Conservation (phyloP, 2,113 vertebrate genomes). For the Silurus asotus region DNA sequence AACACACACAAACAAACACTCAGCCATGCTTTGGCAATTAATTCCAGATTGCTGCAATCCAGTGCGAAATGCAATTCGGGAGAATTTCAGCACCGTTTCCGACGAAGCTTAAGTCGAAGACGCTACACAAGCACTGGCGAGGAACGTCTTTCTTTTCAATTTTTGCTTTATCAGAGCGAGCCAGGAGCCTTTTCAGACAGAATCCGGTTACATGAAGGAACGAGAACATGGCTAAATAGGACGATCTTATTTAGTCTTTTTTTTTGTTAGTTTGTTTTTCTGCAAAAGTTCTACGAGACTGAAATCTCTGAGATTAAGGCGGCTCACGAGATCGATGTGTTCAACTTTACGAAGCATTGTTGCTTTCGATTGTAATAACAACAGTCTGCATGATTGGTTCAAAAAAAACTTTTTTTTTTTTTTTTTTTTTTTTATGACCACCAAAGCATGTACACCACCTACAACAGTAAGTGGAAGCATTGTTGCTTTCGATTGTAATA, state of each 20-base stretch:
- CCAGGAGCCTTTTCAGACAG: slow-evolving; percentile 4
- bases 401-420: not conserved
- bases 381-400: not conserved
- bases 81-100: slow-evolving; percentile 10
- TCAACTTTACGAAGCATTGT: not conserved
- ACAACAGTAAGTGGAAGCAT: slow-evolving; percentile 11
- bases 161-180: not conserved
- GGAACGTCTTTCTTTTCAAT: not conserved
- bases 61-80: slow-evolving; percentile 13
- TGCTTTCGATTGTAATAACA: not conserved
- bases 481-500: not conserved
- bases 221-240: slow-evolving; percentile 3
- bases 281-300: not conserved
- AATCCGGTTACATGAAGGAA: slow-evolving; percentile 15
- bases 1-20: slow-evolving; percentile 24
- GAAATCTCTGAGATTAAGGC: not conserved
- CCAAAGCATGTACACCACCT: slow-evolving; percentile 33
- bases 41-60: slow-evolving; percentile 47
- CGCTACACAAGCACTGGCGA: slow-evolving; percentile 10
- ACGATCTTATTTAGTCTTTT: not conserved
- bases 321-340: not conserved
- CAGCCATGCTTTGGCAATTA: slow-evolving; percentile 33
- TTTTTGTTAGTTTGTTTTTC: too few relatives aligned
- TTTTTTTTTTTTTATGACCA: not conserved
- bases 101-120: not conserved